A percentile compares a stretch with the other conserved stretches of the same genome.
These are phyloP conservation scores for Tenthredo livida DNA, from an alignment of 2,888 invertebrate genomes.

Conservation along the genomic window DNA sequence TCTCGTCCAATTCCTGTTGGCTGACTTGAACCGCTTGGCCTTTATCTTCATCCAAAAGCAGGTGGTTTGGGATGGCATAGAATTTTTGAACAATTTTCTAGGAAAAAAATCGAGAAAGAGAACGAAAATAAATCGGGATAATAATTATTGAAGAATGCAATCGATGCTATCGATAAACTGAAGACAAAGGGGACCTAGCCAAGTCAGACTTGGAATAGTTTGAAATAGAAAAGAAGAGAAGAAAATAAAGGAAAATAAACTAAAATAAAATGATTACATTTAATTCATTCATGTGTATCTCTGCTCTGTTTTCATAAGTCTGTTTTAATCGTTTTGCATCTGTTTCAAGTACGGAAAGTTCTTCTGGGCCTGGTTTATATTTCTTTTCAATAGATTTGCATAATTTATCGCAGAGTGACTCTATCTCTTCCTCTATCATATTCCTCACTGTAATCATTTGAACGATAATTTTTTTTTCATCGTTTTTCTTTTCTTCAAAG, in stretches of 20 bases:
- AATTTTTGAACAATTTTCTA: conserved; percentile 64
- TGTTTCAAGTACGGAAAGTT: conserved; percentile 56
- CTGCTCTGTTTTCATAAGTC: conserved; percentile 61
- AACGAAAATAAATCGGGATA: neutral
- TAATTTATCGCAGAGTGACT: conserved; percentile 62
- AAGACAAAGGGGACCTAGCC: neutral
- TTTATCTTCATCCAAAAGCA: conserved; percentile 67
- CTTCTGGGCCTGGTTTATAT: conserved; percentile 61
- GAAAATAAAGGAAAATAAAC: neutral
- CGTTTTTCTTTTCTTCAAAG: too few relatives aligned
- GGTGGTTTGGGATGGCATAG: conserved; percentile 64
- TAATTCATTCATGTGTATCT: conserved; percentile 63
- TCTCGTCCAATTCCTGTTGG: conserved; percentile 60
- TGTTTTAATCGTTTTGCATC: conserved; percentile 62
- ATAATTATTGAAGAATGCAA: conserved; percentile 31
- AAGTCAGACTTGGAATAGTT: neutral
- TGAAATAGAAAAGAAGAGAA: neutral
- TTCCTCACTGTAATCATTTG: conserved; percentile 64
- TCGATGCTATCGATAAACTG: conserved; percentile 21
- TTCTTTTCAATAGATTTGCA: conserved; percentile 63
- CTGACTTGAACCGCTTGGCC: conserved; percentile 65
- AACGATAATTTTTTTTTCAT: neutral
- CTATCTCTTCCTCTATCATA: conserved; percentile 64
- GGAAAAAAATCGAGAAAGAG: conserved; percentile 44
- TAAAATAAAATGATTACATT: conserved; percentile 64